Evolutionary conservation across 2,113 vertebrate genomes (phyloP).

Genomic region (Sisor rabdophorus): DNA sequence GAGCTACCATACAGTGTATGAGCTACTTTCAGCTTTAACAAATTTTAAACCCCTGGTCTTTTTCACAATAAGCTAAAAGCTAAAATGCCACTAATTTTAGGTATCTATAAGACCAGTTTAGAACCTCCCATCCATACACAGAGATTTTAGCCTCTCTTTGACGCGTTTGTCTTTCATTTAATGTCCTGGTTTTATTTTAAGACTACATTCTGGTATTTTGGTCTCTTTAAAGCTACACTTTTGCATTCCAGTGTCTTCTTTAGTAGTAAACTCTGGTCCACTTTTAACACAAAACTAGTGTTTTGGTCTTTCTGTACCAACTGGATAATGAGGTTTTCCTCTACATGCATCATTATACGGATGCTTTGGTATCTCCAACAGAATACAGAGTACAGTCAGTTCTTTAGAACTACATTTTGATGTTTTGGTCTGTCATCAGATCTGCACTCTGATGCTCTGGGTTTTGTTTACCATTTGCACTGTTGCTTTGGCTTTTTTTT

Average conservation of each 20-base stretch:
- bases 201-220: not conserved
- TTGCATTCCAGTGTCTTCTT: not conserved
- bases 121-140: too few relatives aligned
- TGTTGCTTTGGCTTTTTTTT: not conserved
- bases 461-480: not conserved
- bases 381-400: not conserved
- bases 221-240: not conserved
- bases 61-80: too few relatives aligned
- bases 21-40: too few relatives aligned
- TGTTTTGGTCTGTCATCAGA: not conserved
- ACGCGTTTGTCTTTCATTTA: not conserved
- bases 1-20: too few relatives aligned
- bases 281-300: too few relatives aligned
- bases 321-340: not conserved
- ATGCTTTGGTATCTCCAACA: not conserved
- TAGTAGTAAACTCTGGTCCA: not conserved
- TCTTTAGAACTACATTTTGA: not conserved
- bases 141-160: not conserved
- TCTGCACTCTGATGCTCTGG: not conserved
- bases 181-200: not conserved
- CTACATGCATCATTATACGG: not conserved
- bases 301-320: not conserved
- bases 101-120: too few relatives aligned
- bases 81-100: too few relatives aligned
- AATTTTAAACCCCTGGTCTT: too few relatives aligned